These are phyloP conservation scores for Pseudomyrmex flavicornis DNA, from an alignment of 1,140 invertebrate species.

Conservation along the genomic window DNA sequence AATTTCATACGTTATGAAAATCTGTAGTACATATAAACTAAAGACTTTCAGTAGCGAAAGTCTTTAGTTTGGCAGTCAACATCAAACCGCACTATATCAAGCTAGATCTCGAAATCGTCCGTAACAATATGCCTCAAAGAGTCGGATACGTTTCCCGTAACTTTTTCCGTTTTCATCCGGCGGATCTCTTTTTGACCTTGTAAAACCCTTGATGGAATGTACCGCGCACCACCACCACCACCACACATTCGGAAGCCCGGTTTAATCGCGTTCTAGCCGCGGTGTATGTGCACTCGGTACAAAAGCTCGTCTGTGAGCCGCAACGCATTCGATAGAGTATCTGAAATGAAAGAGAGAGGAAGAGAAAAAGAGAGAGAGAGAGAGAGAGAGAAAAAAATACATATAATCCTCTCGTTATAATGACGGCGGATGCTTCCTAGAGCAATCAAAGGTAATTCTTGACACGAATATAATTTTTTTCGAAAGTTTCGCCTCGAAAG, in stretches of 20 bases:
- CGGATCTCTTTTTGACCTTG: constrained; percentile 19
- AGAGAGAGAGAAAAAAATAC: too few relatives aligned
- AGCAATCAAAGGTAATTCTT: constrained; percentile 36
- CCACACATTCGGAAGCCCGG: constrained; percentile 9
- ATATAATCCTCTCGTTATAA: constrained; percentile 45
- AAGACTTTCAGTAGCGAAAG: too few relatives aligned
- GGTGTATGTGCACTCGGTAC: constrained; percentile 46
- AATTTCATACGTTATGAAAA: not conserved
- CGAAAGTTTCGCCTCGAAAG: constrained; percentile 14
- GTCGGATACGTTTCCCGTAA: constrained; percentile 1
- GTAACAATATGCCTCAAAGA: constrained; percentile 16
- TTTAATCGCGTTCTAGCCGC: constrained; percentile 56
- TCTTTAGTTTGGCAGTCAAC: too few relatives aligned
- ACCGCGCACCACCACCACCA: constrained; percentile 4
- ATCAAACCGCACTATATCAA: too few relatives aligned
- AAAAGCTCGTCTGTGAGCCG: not conserved
- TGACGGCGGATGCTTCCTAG: constrained; percentile 19
- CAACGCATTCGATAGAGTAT: constrained; percentile 14
- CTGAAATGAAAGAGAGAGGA: not conserved
- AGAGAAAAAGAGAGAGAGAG: not conserved
- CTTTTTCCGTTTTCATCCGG: constrained; percentile 18
- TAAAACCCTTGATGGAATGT: constrained; percentile 38
- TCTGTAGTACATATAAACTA: too few relatives aligned
- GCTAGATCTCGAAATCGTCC: constrained; percentile 6
- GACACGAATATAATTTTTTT: not conserved